Conservation (phyloP, 2,888 invertebrate species). For the Mesorhabditis sp. region DNA sequence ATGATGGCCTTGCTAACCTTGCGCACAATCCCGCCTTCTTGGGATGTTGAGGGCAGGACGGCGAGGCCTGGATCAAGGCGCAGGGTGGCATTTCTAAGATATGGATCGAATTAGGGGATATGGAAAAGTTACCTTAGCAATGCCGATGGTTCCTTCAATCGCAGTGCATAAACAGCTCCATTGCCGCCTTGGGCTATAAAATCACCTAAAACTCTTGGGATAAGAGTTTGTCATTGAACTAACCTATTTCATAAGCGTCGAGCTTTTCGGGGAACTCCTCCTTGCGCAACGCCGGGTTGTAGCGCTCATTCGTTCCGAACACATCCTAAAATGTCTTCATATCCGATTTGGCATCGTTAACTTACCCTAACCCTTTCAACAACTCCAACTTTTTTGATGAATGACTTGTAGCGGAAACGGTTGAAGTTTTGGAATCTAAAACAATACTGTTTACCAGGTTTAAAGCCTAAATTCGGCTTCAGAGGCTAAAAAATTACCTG, state of each 20-base stretch:
- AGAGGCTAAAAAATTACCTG: slow-evolving; percentile 14
- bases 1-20: neutral
- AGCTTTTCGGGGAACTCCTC: slow-evolving; percentile 34
- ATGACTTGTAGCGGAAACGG: neutral
- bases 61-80: slow-evolving; percentile 19
- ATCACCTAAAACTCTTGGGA: slow-evolving; percentile 31
- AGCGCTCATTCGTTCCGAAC: slow-evolving; percentile 41
- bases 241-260: slow-evolving; percentile 52
- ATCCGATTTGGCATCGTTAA: neutral
- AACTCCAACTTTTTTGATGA: slow-evolving; percentile 15
- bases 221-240: neutral
- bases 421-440: neutral
- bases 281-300: slow-evolving; percentile 38
- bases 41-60: slow-evolving; percentile 14
- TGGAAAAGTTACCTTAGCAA: neutral
- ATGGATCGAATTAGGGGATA: too few species aligned
- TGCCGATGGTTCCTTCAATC: neutral
- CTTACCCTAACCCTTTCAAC: slow-evolving; percentile 30
- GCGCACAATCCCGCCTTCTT: neutral
- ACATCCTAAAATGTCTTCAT: slow-evolving; percentile 22
- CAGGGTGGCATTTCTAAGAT: too few species aligned
- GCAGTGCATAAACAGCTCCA: slow-evolving; percentile 51
- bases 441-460: neutral
- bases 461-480: slow-evolving; percentile 1
- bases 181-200: slow-evolving; percentile 52